Conservation (phyloP, 53 echinoderm and acorn worm genomes). For the Holothuria scabra region DNA sequence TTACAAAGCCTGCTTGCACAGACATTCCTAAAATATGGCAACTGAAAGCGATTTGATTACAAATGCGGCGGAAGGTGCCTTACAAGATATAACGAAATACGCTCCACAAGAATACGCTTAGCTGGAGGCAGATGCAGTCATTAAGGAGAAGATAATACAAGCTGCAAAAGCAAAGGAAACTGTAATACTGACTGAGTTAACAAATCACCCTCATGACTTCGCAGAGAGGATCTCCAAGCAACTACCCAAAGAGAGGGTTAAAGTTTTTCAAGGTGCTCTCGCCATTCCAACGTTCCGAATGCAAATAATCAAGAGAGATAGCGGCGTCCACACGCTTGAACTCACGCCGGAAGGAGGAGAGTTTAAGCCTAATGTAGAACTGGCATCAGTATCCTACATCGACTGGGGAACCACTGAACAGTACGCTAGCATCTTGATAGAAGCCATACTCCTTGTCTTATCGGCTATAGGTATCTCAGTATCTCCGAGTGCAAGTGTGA, state of each 20-base stretch:
- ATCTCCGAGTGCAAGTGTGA: neutral
- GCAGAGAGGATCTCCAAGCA: conserved; percentile 38
- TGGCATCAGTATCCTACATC: neutral
- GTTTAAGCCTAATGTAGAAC: neutral
- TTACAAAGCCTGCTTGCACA: too few species aligned
- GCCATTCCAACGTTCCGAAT: conserved; percentile 43
- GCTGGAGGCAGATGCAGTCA: conserved; percentile 42
- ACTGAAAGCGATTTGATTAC: conserved; percentile 27
- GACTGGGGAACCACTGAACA: conserved; percentile 37
- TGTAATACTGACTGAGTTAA: conserved; percentile 5
- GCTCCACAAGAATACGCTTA: conserved; percentile 45
- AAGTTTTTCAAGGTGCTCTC: conserved; percentile 32
- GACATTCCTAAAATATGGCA: neutral
- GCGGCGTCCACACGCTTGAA: neutral
- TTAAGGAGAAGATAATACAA: conserved; percentile 15
- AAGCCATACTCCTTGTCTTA: conserved; percentile 38
- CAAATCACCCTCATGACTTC: neutral
- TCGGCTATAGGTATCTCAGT: conserved; percentile 40
- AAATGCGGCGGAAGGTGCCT: conserved; percentile 31
- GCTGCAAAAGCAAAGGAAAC: conserved; percentile 47
- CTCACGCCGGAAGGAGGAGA: conserved; percentile 16
- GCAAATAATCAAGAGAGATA: conserved; percentile 10
- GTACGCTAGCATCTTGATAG: conserved; percentile 52
- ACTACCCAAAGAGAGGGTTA: conserved; percentile 41
- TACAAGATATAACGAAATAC: conserved; percentile 45